A percentile compares a stretch with the other conserved stretches of the same genome.
Conservation (phyloP, 2,113 vertebrate genomes). For the Passer domesticus region DNA sequence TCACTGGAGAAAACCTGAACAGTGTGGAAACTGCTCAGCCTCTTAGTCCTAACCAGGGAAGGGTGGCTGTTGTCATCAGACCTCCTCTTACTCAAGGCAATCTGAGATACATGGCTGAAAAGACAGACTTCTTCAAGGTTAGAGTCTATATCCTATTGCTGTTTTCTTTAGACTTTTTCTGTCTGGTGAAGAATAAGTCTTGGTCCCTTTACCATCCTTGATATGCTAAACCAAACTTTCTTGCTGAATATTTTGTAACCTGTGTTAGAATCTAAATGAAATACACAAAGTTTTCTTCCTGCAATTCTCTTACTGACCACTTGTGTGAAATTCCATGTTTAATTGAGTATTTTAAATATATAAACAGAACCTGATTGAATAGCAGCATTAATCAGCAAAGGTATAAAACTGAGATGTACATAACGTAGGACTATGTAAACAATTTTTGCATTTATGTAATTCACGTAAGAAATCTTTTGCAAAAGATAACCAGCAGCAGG, state of each 20-base stretch:
- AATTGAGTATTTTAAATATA: background rate
- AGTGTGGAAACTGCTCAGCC: slow-evolving; percentile 82
- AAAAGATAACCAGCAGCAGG: background rate
- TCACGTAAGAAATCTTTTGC: background rate
- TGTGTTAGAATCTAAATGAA: background rate
- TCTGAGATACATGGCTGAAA: slow-evolving; percentile 90
- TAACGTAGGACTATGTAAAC: background rate
- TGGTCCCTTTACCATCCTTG: background rate
- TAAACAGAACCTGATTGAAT: background rate
- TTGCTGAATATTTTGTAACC: background rate
- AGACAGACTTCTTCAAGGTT: slow-evolving; percentile 97
- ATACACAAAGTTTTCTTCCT: background rate
- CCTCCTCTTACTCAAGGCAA: slow-evolving; percentile 95
- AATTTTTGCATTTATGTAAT: background rate
- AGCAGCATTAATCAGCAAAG: background rate
- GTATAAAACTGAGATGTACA: background rate
- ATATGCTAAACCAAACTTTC: background rate
- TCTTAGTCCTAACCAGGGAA: slow-evolving; percentile 94
- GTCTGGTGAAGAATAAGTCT: background rate
- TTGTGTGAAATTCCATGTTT: background rate
- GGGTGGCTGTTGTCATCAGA: slow-evolving; percentile 95
- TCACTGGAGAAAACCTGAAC: slow-evolving; percentile 86
- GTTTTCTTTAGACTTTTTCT: background rate
- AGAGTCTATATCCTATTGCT: background rate
- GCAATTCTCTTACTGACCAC: background rate